Conservation (phyloP, 1,140 invertebrate species). For the Camponotus floridanus region DNA sequence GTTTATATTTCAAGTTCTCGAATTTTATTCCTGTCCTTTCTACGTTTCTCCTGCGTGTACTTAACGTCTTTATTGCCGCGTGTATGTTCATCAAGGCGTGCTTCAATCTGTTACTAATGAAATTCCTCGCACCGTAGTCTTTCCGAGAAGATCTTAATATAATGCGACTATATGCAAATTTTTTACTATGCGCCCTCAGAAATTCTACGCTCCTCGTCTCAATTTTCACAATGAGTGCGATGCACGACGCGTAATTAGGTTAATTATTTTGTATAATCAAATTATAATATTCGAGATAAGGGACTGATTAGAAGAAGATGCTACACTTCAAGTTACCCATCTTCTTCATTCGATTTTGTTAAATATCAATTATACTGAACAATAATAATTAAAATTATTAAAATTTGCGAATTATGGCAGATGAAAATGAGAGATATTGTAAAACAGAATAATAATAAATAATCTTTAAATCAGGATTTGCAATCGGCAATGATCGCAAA, state of each 20-base stretch:
- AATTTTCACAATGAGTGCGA: conserved; percentile 38
- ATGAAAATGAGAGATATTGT: background rate
- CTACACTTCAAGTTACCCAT: background rate
- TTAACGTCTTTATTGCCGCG: conserved; percentile 44
- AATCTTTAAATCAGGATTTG: background rate
- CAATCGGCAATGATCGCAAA: background rate
- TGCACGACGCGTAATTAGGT: conserved; percentile 18
- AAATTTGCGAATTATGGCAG: background rate
- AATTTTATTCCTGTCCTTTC: background rate
- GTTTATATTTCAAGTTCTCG: background rate
- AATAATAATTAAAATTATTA: background rate
- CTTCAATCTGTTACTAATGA: conserved; percentile 62
- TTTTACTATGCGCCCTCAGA: conserved; percentile 51
- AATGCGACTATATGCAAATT: conserved; percentile 62
- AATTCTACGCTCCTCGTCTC: conserved; percentile 34
- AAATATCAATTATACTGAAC: background rate
- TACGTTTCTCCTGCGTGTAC: background rate
- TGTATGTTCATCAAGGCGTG: conserved; percentile 37
- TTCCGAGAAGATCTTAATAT: conserved; percentile 49
- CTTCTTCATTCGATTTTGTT: background rate
- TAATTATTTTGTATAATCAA: background rate
- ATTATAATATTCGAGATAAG: background rate
- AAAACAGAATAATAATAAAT: background rate
- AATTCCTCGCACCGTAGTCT: conserved; percentile 53
- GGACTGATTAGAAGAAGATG: conserved; percentile 10